Base-by-base conservation (phyloP, 35 echinoderm and acorn worm species). In the Apostichopus parvimensis region DNA sequence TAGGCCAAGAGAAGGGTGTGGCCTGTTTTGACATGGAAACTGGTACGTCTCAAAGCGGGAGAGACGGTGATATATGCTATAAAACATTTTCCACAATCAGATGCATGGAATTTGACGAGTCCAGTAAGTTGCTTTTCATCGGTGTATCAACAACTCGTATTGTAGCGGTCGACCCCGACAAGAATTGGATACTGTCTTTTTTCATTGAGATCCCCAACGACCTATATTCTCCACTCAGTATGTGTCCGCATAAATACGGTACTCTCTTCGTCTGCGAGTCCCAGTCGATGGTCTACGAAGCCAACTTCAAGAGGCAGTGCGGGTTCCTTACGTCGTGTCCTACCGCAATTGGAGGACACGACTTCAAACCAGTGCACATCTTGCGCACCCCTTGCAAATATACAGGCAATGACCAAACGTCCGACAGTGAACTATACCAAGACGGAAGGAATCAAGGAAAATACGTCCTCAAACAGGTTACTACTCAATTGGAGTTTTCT, bases 271-370 rank as follows among this genome's bases (percentile, higher is more conserved):
- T 91, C 15, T 78, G 89, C 23, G 77, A 91, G 24, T 91, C 72
- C 53, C 72, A 91, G 18, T 79, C 89, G 15, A 15, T 91, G 89
- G 89, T 91, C 18, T 91, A 78, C n/a, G 22, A 91, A 79, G 89
- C 72, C 4, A 91, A 91, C 89, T 91, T 91, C 73, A 77, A 60
- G 55, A 17, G 77, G 54, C 89, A 91, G 25, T 91, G 89, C 20
- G 89, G 89, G 17, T 79, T 77, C 53, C 76, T 91, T 14, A 59
- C 73, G 8, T 57, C 76, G 10, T 78, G 89, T 91, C 89, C 89
- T 15, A 77, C 72, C 5, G 89, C 71, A 25, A 79, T 91, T 25
- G 89, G 71, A 5, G 86, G 86, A 26, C 86, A 88, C 54, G 77
- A 91, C 73, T 77, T 79, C 56, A 91, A 68, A 53, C 89, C 89